Base-by-base conservation (phyloP, 2,797 vertebrate genomes). In the Pipistrellus kuhlii region DNA sequence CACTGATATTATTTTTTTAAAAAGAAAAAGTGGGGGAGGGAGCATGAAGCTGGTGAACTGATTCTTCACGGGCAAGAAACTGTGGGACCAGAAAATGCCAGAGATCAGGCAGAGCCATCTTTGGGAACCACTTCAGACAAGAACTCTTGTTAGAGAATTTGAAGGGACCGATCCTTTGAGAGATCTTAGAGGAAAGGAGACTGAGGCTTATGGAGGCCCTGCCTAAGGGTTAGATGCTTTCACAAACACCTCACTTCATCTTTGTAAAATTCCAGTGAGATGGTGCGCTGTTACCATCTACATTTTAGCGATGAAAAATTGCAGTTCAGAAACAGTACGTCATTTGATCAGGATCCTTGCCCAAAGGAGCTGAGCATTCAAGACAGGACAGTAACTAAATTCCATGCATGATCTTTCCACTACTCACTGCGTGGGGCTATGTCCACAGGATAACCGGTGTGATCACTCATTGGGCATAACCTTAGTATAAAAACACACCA, bases 11-110 rank as follows among this genome's bases (percentile, higher is more conserved):
- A 9, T 35, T 35, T 35, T 35, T 53, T 51, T 25, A 41, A n/a
- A 85, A 71, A 35, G 35, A 35, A 35, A 35, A 35, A 4, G n/a
- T 2, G 35, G 35, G 23, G 55, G 10, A 18, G 9, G n/a, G 57
- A 44, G 41, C 44, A 48, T 21, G 23, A 89, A 89, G 57, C 30
- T 66, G 38, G 32, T 82, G 18, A 93, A 88, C 32, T 93, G 57
- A 85, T 85, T 86, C 46, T 91, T 88, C 59, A 25, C 46, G 25
- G 57, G 13, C 64, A 89, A 85, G 44, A 93, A 35, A 84, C 23
- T 82, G 51, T 3, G 53, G 48, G 84, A 38, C 20, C 32, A 68
- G 69, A 85, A 83, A 55, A 72, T 25, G 18, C 30, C 85, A 66
- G 64, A 48, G 23, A 46, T 18, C 8, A 55, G 6, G 35, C 41